Conservation (phyloP, 2,888 invertebrate genomes). For the Rhodophaea formosa region DNA sequence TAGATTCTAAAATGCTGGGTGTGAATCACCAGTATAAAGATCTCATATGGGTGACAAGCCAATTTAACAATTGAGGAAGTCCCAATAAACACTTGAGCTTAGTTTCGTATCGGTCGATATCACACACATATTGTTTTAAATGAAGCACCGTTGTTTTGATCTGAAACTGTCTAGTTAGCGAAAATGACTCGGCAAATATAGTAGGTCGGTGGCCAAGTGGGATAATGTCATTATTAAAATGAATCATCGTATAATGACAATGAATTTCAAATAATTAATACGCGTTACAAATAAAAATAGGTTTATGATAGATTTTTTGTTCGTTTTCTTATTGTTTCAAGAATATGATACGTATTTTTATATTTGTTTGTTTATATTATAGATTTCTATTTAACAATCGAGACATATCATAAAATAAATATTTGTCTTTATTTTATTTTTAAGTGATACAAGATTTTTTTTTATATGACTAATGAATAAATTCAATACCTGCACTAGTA, state of each 20-base stretch:
- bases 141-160: constrained; percentile 13
- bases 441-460: too few species aligned
- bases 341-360: too few species aligned
- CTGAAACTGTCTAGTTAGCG: constrained; percentile 7
- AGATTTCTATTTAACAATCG: too few species aligned
- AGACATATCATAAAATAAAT: too few species aligned
- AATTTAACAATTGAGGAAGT: constrained; percentile 74
- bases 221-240: constrained; percentile 2
- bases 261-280: background rate
- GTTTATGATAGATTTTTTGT: background rate
- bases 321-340: too few species aligned
- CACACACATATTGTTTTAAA: constrained; percentile 20
- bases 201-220: background rate
- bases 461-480: too few species aligned
- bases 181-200: constrained; percentile 11
- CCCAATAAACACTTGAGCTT: constrained; percentile 59
- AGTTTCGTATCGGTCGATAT: constrained; percentile 40
- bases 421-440: too few species aligned
- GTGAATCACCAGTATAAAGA: constrained; percentile 52
- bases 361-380: too few species aligned
- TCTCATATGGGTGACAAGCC: constrained; percentile 61
- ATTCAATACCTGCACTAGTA: too few species aligned
- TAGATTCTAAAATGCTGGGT: constrained; percentile 44
- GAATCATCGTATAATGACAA: background rate
- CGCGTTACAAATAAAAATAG: too few species aligned